A percentile compares a stretch with the other conserved stretches of the same genome.
Evolutionary conservation across 1,140 invertebrate species (phyloP).

Genomic region (Heliothis subflexa): DNA sequence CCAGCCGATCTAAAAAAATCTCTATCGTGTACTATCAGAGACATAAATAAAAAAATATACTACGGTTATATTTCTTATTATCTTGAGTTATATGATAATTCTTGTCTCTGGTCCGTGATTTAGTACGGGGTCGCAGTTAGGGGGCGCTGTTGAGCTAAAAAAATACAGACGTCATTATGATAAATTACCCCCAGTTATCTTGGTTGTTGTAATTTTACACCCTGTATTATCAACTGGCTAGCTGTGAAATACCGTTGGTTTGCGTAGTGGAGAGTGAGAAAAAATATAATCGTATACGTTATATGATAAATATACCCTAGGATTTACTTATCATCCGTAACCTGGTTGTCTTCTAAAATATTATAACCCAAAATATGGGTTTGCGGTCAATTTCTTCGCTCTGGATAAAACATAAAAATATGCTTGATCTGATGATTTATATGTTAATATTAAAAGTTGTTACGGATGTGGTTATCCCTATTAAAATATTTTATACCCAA

Average conservation of each 20-base stretch:
- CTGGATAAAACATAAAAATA: too few species aligned
- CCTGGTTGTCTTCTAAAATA: too few species aligned
- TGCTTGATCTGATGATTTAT: too few species aligned
- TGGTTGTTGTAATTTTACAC: constrained; percentile 65
- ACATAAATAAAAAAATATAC: constrained; percentile 46
- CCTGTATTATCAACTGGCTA: constrained; percentile 38
- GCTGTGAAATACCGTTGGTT: constrained; percentile 22
- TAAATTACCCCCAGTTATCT: constrained; percentile 73
- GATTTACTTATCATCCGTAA: too few species aligned
- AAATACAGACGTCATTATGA: constrained; percentile 75
- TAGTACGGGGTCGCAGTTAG: constrained; percentile 70
- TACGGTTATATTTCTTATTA: constrained; percentile 69
- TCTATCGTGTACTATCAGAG: constrained; percentile 28
- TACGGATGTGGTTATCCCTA: neutral
- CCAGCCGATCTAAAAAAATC: constrained; percentile 4
- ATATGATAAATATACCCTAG: too few species aligned
- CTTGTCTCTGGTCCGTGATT: constrained; percentile 74
- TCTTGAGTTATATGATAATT: constrained; percentile 83
- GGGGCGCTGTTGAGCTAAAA: constrained; percentile 63
- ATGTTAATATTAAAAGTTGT: too few species aligned
- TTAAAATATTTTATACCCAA: too few species aligned
- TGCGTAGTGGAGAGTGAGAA: neutral
- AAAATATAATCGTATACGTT: neutral
- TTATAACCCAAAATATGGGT: too few species aligned
- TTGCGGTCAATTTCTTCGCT: too few species aligned